Conservation (phyloP, 53 echinoderm and acorn worm species). For the Hippasteria phrygiana region DNA sequence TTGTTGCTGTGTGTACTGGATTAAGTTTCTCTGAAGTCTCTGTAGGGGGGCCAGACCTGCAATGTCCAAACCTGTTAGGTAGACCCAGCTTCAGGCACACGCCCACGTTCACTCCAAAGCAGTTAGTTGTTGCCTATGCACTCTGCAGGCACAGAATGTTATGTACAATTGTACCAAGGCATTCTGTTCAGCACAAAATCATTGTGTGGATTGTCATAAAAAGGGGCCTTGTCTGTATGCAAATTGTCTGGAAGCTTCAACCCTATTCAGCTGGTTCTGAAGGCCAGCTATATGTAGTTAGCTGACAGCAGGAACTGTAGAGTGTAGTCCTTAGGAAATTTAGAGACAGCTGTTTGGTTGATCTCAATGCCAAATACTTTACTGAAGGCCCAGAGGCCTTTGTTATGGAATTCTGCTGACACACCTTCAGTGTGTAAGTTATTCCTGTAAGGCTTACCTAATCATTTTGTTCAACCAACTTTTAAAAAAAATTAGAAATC, state of each 20-base stretch:
- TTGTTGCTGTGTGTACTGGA: too few species aligned
- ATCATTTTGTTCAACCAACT: too few species aligned
- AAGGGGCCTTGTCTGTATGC: slow-evolving; percentile 43
- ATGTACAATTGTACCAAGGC: not conserved
- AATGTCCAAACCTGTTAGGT: too few species aligned
- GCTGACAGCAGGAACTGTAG: not conserved
- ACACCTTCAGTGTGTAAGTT: too few species aligned
- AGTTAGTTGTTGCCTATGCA: too few species aligned
- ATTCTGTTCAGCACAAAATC: not conserved
- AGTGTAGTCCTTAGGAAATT: not conserved
- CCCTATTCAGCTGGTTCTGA: slow-evolving; percentile 12
- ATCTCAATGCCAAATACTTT: not conserved
- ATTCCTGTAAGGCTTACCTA: too few species aligned
- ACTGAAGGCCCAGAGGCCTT: too few species aligned
- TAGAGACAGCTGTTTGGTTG: not conserved
- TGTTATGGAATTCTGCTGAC: too few species aligned
- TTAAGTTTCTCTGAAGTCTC: too few species aligned
- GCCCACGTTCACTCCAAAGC: not conserved
- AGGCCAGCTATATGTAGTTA: slow-evolving; percentile 11
- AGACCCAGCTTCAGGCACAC: too few species aligned
- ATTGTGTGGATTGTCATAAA: not conserved
- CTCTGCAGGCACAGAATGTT: not conserved
- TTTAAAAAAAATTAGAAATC: too few species aligned
- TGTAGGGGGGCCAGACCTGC: too few species aligned
- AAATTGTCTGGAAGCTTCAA: slow-evolving; percentile 41